These are phyloP conservation scores for Forficula auricularia DNA, from an alignment of 1,140 invertebrate genomes.

Conservation along the genomic window DNA sequence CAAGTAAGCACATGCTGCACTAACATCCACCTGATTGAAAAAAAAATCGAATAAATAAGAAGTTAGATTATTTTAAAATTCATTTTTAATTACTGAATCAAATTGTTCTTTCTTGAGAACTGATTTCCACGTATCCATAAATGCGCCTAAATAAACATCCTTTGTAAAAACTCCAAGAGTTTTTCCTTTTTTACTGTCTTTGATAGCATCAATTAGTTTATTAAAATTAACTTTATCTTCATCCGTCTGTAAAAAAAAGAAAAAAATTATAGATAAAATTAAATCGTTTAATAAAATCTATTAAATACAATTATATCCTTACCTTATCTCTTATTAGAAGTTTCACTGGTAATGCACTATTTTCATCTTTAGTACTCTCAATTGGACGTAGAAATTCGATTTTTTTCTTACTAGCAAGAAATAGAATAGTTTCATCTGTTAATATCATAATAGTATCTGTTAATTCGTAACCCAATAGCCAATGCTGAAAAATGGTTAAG, in stretches of 20 bases:
- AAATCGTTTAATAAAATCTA: conserved; percentile 9
- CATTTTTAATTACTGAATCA: conserved; percentile 39
- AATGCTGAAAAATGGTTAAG: conserved; percentile 67
- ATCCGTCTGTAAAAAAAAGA: conserved; percentile 49
- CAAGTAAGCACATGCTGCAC: conserved; percentile 61
- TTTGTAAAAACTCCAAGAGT: conserved; percentile 83
- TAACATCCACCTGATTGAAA: conserved; percentile 58
- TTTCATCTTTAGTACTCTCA: conserved; percentile 74
- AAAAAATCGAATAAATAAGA: conserved; percentile 6
- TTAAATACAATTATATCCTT: conserved; percentile 19
- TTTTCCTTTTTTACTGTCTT: conserved; percentile 77
- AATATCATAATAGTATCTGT: conserved; percentile 89
- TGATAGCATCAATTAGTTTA: conserved; percentile 70
- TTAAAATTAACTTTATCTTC: conserved; percentile 90
- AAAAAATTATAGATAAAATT: conserved; percentile 7
- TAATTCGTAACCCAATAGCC: conserved; percentile 93
- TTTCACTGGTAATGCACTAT: conserved; percentile 65
- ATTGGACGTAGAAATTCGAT: conserved; percentile 88
- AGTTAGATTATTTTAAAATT: conserved; percentile 2
- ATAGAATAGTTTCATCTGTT: conserved; percentile 64
- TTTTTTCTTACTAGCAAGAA: conserved; percentile 94
- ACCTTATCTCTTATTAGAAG: conserved; percentile 84
- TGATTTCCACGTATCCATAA: conserved; percentile 78
- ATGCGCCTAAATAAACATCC: conserved; percentile 84
- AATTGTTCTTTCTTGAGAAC: conserved; percentile 58